Conservation (phyloP, 2,113 vertebrate species). For the Nothoprocta perdicaria region DNA sequence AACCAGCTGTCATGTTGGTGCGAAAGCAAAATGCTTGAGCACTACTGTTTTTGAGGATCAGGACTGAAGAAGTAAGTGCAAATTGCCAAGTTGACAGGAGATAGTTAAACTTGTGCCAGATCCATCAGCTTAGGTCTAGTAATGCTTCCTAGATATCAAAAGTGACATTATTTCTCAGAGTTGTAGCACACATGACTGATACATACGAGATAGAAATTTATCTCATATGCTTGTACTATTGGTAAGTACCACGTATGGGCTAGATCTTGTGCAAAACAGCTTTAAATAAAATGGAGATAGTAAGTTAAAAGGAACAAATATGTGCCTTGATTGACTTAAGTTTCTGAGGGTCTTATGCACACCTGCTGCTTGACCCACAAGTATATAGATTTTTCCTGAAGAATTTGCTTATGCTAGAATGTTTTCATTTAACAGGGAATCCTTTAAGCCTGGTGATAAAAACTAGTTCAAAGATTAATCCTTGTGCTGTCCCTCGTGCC, state of each 20-base stretch:
- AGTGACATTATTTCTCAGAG: rapidly evolving
- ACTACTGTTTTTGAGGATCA: background rate
- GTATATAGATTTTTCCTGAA: background rate
- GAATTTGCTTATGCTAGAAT: background rate
- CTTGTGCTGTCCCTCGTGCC: background rate
- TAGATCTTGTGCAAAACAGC: rapidly evolving
- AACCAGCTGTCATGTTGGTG: background rate
- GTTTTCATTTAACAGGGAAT: background rate
- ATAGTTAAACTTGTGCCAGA: rapidly evolving
- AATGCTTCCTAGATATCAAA: rapidly evolving
- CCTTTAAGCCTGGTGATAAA: background rate
- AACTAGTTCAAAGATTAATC: background rate
- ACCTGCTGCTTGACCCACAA: background rate
- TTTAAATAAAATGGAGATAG: background rate
- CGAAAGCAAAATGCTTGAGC: no score
- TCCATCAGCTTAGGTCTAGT: background rate
- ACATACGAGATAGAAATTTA: rapidly evolving
- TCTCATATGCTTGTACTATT: rapidly evolving
- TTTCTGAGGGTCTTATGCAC: background rate
- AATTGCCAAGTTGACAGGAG: no score
- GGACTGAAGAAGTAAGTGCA: background rate
- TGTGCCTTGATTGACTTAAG: background rate
- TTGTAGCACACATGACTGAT: background rate
- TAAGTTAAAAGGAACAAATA: background rate
- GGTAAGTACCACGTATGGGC: background rate